Percentiles rank a stretch among this genome's conserved stretches.
Evolutionary conservation across 2,888 invertebrate genomes (phyloP).

Genomic region (Sinotaia quadrata): DNA sequence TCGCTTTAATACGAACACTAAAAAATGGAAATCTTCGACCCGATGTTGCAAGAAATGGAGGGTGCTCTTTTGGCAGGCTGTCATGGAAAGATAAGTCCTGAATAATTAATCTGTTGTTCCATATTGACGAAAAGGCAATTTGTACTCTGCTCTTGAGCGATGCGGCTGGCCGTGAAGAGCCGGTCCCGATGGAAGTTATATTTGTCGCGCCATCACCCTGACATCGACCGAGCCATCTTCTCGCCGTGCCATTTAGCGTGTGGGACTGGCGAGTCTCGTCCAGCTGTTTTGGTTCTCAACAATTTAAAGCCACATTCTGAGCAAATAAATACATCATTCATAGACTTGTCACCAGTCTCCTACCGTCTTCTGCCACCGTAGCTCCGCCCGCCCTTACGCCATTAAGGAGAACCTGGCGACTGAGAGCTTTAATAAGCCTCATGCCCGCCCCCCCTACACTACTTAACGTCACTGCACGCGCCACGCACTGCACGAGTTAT

Average conservation of each 20-base stretch:
- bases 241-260: neutral
- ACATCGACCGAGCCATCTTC: constrained; percentile 1
- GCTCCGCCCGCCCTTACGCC: neutral
- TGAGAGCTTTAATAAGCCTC: neutral
- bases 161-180: neutral
- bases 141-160: neutral
- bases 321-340: constrained; percentile 17
- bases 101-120: constrained; percentile 24
- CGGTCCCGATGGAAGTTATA: constrained; percentile 16
- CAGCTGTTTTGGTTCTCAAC: constrained; percentile 19
- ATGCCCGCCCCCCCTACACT: constrained; percentile 3
- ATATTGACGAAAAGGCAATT: constrained; percentile 27
- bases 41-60: neutral
- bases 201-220: constrained; percentile 22
- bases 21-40: constrained; percentile 13
- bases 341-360: constrained; percentile 4
- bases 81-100: constrained; percentile 16
- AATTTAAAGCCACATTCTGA: constrained; percentile 12
- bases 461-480: neutral
- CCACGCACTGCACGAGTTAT: neutral
- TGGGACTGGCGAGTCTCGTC: neutral
- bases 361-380: neutral
- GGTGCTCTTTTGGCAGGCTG: constrained; percentile 16
- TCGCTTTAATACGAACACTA: neutral
- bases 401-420: neutral